Conservation (phyloP, 2,113 vertebrate species). For the Carollia perspicillata region DNA sequence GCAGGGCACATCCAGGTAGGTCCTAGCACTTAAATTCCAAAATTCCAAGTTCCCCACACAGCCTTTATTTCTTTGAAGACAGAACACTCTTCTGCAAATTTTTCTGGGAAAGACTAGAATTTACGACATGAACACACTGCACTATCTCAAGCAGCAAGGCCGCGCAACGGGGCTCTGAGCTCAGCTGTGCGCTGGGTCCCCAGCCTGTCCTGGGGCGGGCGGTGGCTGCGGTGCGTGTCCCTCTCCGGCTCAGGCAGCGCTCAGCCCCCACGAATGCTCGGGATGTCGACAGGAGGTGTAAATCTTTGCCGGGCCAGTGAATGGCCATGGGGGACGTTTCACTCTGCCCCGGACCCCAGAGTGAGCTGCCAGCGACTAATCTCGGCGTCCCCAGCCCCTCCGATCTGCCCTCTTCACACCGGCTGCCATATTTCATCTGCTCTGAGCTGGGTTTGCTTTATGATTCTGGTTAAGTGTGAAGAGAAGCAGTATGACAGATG, state of each 20-base stretch:
- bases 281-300: background rate
- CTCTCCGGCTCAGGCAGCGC: background rate
- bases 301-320: slow-evolving; percentile 46
- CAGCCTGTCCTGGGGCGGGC: background rate
- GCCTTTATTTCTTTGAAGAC: slow-evolving; percentile 23
- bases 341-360: background rate
- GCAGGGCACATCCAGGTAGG: background rate
- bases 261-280: background rate
- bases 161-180: slow-evolving; percentile 12
- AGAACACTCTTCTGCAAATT: background rate
- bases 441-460: background rate
- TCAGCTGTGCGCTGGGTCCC: background rate
- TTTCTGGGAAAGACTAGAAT: background rate
- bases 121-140: background rate
- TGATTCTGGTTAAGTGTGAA: slow-evolving; percentile 38
- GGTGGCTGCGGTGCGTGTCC: background rate
- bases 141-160: slow-evolving; percentile 46
- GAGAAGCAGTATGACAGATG: background rate
- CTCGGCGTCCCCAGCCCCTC: background rate
- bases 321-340: background rate
- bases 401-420: background rate
- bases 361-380: background rate
- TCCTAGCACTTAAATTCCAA: background rate
- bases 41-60: background rate
- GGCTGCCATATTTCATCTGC: slow-evolving; percentile 49